Evolutionary conservation across 2,797 vertebrate species (phyloP).

Genomic region (Pseudomugil gertrudae): DNA sequence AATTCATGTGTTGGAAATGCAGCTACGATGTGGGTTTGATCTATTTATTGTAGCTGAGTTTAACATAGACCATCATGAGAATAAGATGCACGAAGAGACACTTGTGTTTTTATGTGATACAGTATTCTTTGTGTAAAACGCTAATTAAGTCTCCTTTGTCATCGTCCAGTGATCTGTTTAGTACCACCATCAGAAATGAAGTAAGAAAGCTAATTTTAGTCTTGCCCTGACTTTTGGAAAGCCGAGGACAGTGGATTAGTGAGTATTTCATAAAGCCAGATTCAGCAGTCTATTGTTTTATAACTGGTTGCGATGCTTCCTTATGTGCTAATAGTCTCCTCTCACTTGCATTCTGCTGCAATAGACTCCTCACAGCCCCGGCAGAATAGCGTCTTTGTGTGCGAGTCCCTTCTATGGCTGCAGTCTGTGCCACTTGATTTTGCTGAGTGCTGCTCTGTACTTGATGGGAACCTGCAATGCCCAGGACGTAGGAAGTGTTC

Average conservation of each 20-base stretch:
- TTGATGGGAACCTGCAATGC: slow-evolving; percentile 43
- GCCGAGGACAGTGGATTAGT: slow-evolving; percentile 22
- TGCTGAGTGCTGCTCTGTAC: slow-evolving; percentile 53
- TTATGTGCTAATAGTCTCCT: slow-evolving; percentile 23
- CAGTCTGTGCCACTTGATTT: slow-evolving; percentile 58
- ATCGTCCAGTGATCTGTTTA: slow-evolving; percentile 41
- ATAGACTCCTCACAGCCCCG: slow-evolving; percentile 28
- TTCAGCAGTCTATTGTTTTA: slow-evolving; percentile 10
- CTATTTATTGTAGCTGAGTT: slow-evolving; percentile 14
- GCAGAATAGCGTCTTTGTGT: slow-evolving; percentile 70
- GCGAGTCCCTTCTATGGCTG: slow-evolving; percentile 32
- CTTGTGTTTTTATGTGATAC: neutral
- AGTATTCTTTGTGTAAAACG: neutral
- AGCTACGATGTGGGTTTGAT: slow-evolving; percentile 41
- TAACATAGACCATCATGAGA: slow-evolving; percentile 35
- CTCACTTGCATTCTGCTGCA: slow-evolving; percentile 30
- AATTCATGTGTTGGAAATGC: slow-evolving; percentile 39
- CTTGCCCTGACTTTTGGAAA: slow-evolving; percentile 48
- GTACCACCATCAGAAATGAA: slow-evolving; percentile 44
- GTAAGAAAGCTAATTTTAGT: slow-evolving; percentile 64
- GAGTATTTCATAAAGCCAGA: slow-evolving; percentile 39
- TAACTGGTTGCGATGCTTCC: slow-evolving; percentile 17
- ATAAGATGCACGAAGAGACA: neutral
- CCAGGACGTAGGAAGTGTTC: slow-evolving; percentile 41
- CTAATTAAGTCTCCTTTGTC: neutral